Evolutionary conservation across 2,888 invertebrate species (phyloP).

Genomic region (Pterostichus niger): DNA sequence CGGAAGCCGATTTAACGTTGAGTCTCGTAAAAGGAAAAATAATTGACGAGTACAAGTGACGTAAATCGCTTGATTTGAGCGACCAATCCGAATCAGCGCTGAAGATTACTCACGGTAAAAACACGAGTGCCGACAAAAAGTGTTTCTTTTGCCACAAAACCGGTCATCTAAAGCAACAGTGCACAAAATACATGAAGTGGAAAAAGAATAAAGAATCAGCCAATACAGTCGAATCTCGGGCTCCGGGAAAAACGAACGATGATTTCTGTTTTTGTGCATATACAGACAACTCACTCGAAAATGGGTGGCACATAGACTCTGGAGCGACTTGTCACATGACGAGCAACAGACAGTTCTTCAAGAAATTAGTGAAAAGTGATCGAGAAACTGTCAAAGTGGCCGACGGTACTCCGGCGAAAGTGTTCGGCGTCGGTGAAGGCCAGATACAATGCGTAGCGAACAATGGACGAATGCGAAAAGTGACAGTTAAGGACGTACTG

Average conservation of each 20-base stretch:
- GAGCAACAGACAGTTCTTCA: not conserved
- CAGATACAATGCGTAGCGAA: not conserved
- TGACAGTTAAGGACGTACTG: not conserved
- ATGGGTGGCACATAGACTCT: not conserved
- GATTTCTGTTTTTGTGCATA: not conserved
- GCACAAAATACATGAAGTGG: too few species aligned
- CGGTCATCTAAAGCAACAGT: slow-evolving; percentile 13
- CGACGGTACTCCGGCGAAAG: not conserved
- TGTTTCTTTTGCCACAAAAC: slow-evolving; percentile 2
- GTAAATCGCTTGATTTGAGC: not conserved
- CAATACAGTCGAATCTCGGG: not conserved
- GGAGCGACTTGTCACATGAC: not conserved
- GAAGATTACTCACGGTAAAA: not conserved
- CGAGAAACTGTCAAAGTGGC: not conserved
- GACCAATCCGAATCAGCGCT: not conserved
- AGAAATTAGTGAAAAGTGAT: not conserved
- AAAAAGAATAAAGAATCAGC: not conserved
- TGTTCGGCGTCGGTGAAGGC: not conserved
- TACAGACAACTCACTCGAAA: not conserved
- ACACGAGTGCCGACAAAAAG: not conserved
- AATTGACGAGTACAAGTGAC: not conserved
- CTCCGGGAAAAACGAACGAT: not conserved
- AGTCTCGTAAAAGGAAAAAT: not conserved
- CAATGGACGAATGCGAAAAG: not conserved
- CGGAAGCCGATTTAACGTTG: not conserved